These are phyloP conservation scores for Aquatica leii DNA, from an alignment of 2,888 invertebrate genomes.

Conservation along the genomic window DNA sequence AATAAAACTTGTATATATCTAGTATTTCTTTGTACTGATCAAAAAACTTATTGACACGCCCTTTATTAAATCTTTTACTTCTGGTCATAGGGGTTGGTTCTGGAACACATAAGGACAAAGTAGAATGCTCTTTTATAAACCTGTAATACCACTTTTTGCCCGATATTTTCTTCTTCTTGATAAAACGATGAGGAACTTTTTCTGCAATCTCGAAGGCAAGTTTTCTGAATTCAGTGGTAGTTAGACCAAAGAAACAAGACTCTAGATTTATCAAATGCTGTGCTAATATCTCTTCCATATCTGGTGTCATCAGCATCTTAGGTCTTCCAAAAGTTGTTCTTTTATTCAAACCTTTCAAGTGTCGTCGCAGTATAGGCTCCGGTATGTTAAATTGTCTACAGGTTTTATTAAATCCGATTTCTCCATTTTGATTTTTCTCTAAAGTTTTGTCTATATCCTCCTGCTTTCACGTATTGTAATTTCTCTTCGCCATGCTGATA, in stretches of 20 bases:
- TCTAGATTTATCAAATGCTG: conserved; percentile 31
- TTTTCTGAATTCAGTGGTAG: conserved; percentile 31
- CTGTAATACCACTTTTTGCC: conserved; percentile 38
- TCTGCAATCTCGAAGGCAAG: conserved; percentile 33
- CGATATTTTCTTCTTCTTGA: conserved; percentile 20
- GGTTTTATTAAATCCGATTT: conserved; percentile 30
- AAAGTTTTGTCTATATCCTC: conserved; percentile 32
- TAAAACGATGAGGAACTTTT: conserved; percentile 35
- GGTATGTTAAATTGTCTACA: conserved; percentile 30
- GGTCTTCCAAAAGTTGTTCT: conserved; percentile 24
- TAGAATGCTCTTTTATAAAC: conserved; percentile 37
- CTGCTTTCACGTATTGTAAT: conserved; percentile 11
- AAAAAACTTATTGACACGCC: conserved; percentile 42
- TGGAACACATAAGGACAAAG: conserved; percentile 37
- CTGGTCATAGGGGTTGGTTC: conserved; percentile 40
- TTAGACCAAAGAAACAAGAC: conserved; percentile 30
- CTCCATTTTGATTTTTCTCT: conserved; percentile 18
- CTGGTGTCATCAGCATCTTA: conserved; percentile 25
- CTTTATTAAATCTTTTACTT: conserved; percentile 42
- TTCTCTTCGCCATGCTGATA: conserved; percentile 20
- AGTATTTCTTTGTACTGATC: conserved; percentile 41
- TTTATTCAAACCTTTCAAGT: conserved; percentile 28
- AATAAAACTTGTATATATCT: conserved; percentile 12
- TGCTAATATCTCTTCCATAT: conserved; percentile 34
- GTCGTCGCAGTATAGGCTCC: conserved; percentile 29